These are phyloP conservation scores for Trachymyrmex cornetzi DNA, from an alignment of 1,140 invertebrate species.

Conservation along the genomic window DNA sequence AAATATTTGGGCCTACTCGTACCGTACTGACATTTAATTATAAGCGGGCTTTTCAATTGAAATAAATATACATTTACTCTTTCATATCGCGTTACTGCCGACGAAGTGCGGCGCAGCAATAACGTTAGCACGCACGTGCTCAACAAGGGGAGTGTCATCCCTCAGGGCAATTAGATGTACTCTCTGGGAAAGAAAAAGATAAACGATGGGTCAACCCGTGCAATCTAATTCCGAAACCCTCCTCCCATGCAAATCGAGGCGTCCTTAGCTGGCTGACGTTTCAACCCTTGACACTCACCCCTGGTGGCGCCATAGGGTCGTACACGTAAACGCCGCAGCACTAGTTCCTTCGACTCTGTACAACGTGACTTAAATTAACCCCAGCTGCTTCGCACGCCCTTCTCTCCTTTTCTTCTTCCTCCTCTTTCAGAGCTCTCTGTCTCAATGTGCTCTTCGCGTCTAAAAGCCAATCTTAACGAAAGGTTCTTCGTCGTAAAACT, in stretches of 20 bases:
- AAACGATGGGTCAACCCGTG: slow-evolving; percentile 72
- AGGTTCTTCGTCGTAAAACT: slow-evolving; percentile 6
- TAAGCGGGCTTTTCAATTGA: background rate
- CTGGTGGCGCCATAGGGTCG: slow-evolving; percentile 41
- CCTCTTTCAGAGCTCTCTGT: background rate
- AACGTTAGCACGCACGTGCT: slow-evolving; percentile 46
- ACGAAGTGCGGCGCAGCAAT: slow-evolving; percentile 30
- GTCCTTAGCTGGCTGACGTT: slow-evolving; percentile 74
- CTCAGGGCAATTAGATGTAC: slow-evolving; percentile 67
- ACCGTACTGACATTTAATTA: slow-evolving; percentile 32
- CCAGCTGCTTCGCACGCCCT: slow-evolving; percentile 34
- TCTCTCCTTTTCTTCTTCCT: background rate
- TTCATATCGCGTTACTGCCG: slow-evolving; percentile 26
- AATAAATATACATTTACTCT: slow-evolving; percentile 24
- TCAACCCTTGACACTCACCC: slow-evolving; percentile 76
- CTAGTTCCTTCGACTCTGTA: slow-evolving; percentile 66
- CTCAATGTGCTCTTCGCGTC: background rate
- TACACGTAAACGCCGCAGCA: slow-evolving; percentile 45
- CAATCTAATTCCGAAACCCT: slow-evolving; percentile 72
- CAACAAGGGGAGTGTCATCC: slow-evolving; percentile 42
- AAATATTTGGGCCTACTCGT: background rate
- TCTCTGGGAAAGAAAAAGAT: slow-evolving; percentile 70
- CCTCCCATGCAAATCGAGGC: slow-evolving; percentile 75
- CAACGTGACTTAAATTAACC: slow-evolving; percentile 74
- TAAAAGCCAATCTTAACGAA: slow-evolving; percentile 58